A percentile compares a stretch with the other conserved stretches of the same genome.
phyloP scores from a whole-genome alignment of 2,797 vertebrate genomes.

The Hyperoplus immaculatus region DNA sequence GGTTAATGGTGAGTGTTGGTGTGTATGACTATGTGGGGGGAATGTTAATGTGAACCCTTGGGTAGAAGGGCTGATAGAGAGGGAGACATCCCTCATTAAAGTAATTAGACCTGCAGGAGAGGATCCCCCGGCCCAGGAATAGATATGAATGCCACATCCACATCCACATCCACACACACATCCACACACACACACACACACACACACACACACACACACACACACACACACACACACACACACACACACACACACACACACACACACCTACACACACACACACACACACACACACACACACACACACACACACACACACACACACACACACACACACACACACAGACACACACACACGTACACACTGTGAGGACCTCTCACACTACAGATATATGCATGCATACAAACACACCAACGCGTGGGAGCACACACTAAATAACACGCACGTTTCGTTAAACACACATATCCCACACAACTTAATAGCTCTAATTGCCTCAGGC shows the following conservation, averaged over 20 bases:
- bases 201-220: constrained; percentile 58
- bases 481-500: constrained; percentile 12
- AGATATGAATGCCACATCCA: constrained; percentile 59
- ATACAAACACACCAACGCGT: constrained; percentile 10
- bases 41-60: constrained; percentile 81
- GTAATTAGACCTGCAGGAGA: constrained; percentile 84
- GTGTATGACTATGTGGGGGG: constrained; percentile 73
- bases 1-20: constrained; percentile 77
- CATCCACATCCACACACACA: constrained; percentile 64
- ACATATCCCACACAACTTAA: constrained; percentile 11
- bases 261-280: constrained; percentile 1
- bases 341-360: neutral
- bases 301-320: neutral
- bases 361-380: constrained; percentile 17
- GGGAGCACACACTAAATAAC: neutral
- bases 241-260: constrained; percentile 35
- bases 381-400: constrained; percentile 9
- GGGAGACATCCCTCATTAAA: constrained; percentile 80
- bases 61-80: constrained; percentile 70
- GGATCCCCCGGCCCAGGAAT: constrained; percentile 74
- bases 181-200: constrained; percentile 67
- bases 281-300: constrained; percentile 4
- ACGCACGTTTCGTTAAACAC: neutral
- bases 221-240: constrained; percentile 43
- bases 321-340: neutral